Base-by-base conservation (phyloP, 2,797 vertebrate genomes). In the Argentina silus region DNA sequence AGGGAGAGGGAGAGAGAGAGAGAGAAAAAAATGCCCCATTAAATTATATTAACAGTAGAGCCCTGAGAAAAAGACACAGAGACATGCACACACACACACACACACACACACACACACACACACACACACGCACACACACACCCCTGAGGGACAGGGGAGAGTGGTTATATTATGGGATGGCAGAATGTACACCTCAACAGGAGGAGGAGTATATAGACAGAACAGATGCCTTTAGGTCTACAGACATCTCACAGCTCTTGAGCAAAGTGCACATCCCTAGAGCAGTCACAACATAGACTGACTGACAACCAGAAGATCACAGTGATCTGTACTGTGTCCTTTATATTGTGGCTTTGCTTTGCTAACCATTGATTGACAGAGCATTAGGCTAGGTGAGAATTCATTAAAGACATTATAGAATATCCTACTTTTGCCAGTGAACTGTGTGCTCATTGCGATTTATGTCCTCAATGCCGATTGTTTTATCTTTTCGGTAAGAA, bases 41-140 rank as follows among this genome's bases (percentile, higher is more conserved):
- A 81, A 89, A 89, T 88, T 84, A 87, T 77, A 85, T 86, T 88
- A 86, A 86, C 73, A 74, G 82, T 61, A 77, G 70, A 78, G 82
- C 61, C 61, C 71, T 59, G 67, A 61, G 73, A 78, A 83, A 85
- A 56, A 44, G 69, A 72, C 10, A 9, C 73, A 70, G 44, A 59
- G 44, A 43, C 14, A 42, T 8, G 14, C 42, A 14, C 36, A 14
- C 21, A 8, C 27, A 36, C 27, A 36, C 27, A 36, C 27, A 36
- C 27, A 36, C 27, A 36, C 27, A 36, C 27, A 36, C 27, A 36
- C 27, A 36, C 27, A 36, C 27, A 36, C 27, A 36, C 27, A 36
- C 27, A 36, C 27, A 36, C 27, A 36, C 27, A 36, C 27, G 4
- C 27, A 36, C 4, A 36, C 27, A 36, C 27, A 36, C 27, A 36